Base-by-base conservation (phyloP, 2,888 invertebrate genomes). In the Neoitamus cyanurus region DNA sequence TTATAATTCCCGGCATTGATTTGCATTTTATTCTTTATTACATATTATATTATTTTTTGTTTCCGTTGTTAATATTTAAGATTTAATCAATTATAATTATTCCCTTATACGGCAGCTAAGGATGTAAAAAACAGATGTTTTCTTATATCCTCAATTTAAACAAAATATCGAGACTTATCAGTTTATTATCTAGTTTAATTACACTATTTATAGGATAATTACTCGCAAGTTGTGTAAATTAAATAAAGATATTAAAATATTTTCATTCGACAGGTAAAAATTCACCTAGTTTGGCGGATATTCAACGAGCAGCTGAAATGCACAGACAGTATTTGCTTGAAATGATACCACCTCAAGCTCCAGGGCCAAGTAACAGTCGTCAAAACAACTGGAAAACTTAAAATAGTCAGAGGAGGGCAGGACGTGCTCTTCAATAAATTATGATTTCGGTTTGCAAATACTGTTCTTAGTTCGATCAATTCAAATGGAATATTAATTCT, bases 241-340 rank as follows among this genome's bases (percentile, higher is more conserved):
- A 7, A 68, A 11, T 15, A n/a, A 25, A 7, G 31, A 11, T 13
- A 89, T 88, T 86, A 88, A 90, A 25, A 11, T 20, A 25, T 58
- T 58, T 25, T 58, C n/a, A 25, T 3, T 87, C 89, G 15, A 88
- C 90, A 72, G 90, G 90, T 84, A 91, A 89, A 86, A 90, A 90
- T 87, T 87, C 90, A 15, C 88, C 88, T 77, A 91, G 89, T 88
- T 91, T 95, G 89, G 95, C 95, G 0, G 97, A 97, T 88, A 93
- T 97, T 90, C 97, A 97, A 90, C 94, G 97, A 87, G 96, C 97
- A 85, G 96, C 96, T 3, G 97, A 97, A 90, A 93, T 97, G 87
- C 98, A 98, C 92, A 93, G 98, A 84, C 98, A 98, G 93, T 98
- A 98, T 93, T 93, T 99, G 89, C 94, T 99, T 86, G 98, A 99